Conservation (phyloP, 2,888 invertebrate genomes). For the Anagyrus pseudococci region DNA sequence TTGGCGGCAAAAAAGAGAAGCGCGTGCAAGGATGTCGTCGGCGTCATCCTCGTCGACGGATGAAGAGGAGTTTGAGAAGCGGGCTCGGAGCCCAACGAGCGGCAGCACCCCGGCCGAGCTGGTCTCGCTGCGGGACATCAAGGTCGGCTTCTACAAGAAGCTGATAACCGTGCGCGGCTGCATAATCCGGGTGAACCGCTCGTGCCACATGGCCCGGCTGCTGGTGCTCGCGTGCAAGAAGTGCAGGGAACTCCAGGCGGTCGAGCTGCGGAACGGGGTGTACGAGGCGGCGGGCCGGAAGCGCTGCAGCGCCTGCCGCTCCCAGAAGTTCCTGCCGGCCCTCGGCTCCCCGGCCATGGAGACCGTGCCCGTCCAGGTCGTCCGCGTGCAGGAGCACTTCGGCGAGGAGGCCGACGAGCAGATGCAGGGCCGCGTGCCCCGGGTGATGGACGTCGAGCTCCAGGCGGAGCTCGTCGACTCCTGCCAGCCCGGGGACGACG, state of each 20-base stretch:
- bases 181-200: conserved; percentile 80
- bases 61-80: neutral
- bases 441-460: conserved; percentile 85
- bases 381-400: conserved; percentile 82
- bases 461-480: conserved; percentile 79
- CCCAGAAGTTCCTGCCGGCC: conserved; percentile 70
- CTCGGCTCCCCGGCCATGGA: conserved; percentile 74
- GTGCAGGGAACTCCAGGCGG: conserved; percentile 64
- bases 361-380: conserved; percentile 79
- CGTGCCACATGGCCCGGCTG: conserved; percentile 76
- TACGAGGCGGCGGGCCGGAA: conserved; percentile 65
- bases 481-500: conserved; percentile 87
- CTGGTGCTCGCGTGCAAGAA: conserved; percentile 79
- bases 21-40: neutral
- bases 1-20: neutral
- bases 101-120: conserved; percentile 50
- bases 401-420: conserved; percentile 73
- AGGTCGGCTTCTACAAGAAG: conserved; percentile 77
- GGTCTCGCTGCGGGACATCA: conserved; percentile 72
- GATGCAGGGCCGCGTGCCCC: conserved; percentile 72
- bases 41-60: neutral
- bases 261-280: conserved; percentile 68
- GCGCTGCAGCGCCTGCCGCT: conserved; percentile 68
- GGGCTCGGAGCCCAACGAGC: neutral
- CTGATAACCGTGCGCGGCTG: conserved; percentile 84